phyloP scores from a whole-genome alignment of 2,113 vertebrate species.

The Phylloscopus whistleri region DNA sequence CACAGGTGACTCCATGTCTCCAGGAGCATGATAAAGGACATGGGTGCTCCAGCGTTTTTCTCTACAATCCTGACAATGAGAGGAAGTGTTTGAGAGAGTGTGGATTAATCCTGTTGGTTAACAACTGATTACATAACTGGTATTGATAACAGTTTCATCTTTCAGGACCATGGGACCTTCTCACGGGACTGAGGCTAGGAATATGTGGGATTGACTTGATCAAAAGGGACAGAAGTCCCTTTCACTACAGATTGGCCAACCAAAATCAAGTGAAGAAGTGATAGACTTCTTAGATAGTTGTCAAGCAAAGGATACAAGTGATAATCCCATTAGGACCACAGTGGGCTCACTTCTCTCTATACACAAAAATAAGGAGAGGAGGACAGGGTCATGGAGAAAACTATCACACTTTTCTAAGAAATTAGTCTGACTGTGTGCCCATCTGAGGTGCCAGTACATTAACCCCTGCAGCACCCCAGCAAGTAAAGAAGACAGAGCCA shows the following conservation, averaged over 20 bases:
- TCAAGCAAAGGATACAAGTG: neutral
- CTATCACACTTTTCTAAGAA: neutral
- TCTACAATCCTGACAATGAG: neutral
- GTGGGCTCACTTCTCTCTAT: neutral
- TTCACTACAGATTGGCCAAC: neutral
- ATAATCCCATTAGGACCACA: neutral
- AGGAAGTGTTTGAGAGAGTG: neutral
- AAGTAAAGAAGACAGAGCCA: neutral
- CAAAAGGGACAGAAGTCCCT: neutral
- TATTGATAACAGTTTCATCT: neutral
- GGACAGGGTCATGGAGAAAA: neutral
- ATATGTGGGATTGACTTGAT: neutral
- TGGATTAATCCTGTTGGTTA: neutral
- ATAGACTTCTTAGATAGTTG: neutral
- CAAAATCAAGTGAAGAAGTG: neutral
- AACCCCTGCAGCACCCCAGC: neutral
- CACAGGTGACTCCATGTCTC: neutral
- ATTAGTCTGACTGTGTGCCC: neutral
- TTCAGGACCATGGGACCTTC: neutral
- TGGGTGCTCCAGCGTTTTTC: fast-evolving
- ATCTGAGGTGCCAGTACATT: neutral
- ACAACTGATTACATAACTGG: neutral
- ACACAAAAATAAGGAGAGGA: neutral
- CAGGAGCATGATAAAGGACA: neutral
- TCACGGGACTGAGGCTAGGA: neutral